phyloP scores from a whole-genome alignment of 1,140 invertebrate species.

The Drosophila nasuta region DNA sequence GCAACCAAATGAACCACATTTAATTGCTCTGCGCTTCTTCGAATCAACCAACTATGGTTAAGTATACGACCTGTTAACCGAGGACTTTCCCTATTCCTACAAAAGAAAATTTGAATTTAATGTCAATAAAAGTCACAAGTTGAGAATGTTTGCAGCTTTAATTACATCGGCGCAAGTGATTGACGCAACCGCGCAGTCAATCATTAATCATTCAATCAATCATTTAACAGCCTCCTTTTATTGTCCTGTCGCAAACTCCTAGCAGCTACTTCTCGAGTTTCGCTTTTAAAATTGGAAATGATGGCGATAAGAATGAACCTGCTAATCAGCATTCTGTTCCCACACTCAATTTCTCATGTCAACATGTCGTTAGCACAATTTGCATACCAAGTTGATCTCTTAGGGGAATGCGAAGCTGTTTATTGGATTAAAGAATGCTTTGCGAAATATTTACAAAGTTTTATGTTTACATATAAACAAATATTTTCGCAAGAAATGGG shows the following conservation, averaged over 20 bases:
- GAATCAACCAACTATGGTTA: neutral
- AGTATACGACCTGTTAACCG: slow-evolving; percentile 1
- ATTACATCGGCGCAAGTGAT: slow-evolving; percentile 49
- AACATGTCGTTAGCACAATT: slow-evolving; percentile 78
- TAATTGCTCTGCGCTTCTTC: slow-evolving; percentile 52
- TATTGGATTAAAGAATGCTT: neutral
- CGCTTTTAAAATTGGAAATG: slow-evolving; percentile 37
- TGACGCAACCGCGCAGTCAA: slow-evolving; percentile 50
- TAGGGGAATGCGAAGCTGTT: slow-evolving; percentile 40
- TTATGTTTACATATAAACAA: neutral
- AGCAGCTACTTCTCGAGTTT: slow-evolving; percentile 16
- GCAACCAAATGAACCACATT: slow-evolving; percentile 71
- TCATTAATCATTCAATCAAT: slow-evolving; percentile 84
- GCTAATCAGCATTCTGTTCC: slow-evolving; percentile 64
- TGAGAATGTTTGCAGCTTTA: slow-evolving; percentile 51
- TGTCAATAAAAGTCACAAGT: slow-evolving; percentile 59
- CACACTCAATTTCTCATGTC: slow-evolving; percentile 69
- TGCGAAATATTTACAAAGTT: neutral
- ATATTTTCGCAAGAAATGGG: no score
- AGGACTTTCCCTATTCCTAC: slow-evolving; percentile 56
- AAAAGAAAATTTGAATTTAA: slow-evolving; percentile 60
- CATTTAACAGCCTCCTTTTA: slow-evolving; percentile 55
- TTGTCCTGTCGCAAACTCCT: slow-evolving; percentile 55
- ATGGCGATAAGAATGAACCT: slow-evolving; percentile 30
- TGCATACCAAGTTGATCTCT: slow-evolving; percentile 55